Evolutionary conservation across 2,113 vertebrate genomes (phyloP).

Genomic region (Strix aluco): DNA sequence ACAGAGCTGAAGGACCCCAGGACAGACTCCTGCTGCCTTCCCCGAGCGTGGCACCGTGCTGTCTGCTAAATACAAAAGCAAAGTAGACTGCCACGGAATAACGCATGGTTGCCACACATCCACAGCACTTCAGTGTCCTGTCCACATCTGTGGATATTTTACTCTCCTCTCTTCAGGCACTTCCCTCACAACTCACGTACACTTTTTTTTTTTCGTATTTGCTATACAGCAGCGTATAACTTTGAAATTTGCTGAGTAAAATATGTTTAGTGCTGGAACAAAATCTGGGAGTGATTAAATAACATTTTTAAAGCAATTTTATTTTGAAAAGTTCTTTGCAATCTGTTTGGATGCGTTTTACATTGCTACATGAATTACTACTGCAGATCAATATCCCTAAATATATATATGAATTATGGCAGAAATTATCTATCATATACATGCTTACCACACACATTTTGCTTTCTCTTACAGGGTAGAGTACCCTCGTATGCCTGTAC

Average conservation of each 20-base stretch:
- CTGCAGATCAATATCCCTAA: neutral
- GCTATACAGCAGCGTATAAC: neutral
- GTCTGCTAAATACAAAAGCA: neutral
- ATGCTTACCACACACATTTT: neutral
- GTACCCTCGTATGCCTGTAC: fast-evolving
- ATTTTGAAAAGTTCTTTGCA: neutral
- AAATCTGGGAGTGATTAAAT: neutral
- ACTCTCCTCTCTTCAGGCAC: neutral
- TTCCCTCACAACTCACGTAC: neutral
- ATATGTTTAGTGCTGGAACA: neutral
- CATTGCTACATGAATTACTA: neutral
- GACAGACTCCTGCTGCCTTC: neutral
- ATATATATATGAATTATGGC: neutral
- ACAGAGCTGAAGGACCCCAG: neutral
- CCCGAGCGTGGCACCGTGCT: fast-evolving
- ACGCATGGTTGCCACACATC: neutral
- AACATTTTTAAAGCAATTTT: neutral
- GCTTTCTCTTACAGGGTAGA: neutral
- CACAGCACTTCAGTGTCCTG: neutral
- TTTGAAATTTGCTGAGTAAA: neutral
- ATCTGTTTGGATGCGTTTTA: neutral
- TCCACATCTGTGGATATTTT: neutral
- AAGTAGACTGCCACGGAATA: neutral
- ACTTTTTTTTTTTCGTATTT: neutral
- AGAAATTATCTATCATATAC: fast-evolving